A percentile compares a stretch with the other conserved stretches of the same genome.
phyloP scores from a whole-genome alignment of 1,140 invertebrate species.

The Hyphantria cunea region DNA sequence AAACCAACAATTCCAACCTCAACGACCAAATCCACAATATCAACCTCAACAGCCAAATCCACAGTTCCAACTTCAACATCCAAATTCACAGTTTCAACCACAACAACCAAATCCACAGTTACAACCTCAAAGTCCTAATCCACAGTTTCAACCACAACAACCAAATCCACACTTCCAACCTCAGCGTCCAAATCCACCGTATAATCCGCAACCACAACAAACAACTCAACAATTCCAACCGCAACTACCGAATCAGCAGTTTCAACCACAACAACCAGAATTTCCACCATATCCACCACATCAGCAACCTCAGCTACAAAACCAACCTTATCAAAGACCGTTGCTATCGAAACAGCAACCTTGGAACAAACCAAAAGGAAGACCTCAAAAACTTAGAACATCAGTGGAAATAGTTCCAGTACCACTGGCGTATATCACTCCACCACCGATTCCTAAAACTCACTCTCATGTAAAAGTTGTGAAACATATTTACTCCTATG shows the following conservation, averaged over 20 bases:
- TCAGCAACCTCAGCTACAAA: not conserved
- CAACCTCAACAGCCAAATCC: not conserved
- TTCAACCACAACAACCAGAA: slow-evolving; percentile 1
- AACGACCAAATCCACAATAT: slow-evolving; percentile 12
- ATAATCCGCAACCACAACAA: not conserved
- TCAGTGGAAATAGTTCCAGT: slow-evolving; percentile 68
- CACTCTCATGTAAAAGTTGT: slow-evolving; percentile 47
- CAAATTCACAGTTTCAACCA: slow-evolving; percentile 2
- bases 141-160: slow-evolving; percentile 5
- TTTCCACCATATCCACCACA: not conserved
- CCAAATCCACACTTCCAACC: slow-evolving; percentile 4
- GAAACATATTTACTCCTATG: slow-evolving; percentile 58
- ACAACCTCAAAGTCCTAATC: not conserved
- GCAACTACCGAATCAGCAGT: not conserved
- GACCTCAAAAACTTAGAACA: slow-evolving; percentile 65
- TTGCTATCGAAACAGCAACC: slow-evolving; percentile 35
- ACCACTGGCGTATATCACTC: slow-evolving; percentile 67
- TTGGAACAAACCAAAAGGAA: slow-evolving; percentile 10
- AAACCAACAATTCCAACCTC: slow-evolving; percentile 1
- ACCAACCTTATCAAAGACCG: not conserved
- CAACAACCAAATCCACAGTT: slow-evolving; percentile 1
- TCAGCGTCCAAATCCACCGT: not conserved
- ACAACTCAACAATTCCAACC: not conserved
- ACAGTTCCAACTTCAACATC: not conserved
- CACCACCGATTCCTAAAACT: slow-evolving; percentile 55